A percentile compares a stretch with the other conserved stretches of the same genome.
These are phyloP conservation scores for Scaptomyza montana DNA, from an alignment of 1,140 invertebrate genomes.

Conservation along the genomic window DNA sequence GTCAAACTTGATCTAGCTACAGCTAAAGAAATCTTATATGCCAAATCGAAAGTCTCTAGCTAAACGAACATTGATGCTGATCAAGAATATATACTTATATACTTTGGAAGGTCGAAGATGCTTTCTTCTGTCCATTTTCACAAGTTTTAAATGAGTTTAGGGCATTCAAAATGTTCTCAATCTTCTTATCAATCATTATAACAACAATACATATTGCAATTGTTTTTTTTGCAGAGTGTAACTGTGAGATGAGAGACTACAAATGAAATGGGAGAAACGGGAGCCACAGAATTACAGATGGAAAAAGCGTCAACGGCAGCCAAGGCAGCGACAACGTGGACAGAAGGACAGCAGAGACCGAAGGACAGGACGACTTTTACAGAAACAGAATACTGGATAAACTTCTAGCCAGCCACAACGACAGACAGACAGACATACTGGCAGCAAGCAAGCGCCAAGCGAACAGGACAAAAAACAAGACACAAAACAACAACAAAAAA, in stretches of 20 bases:
- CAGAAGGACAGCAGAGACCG: background rate
- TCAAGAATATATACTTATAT: no score
- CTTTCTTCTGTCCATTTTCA: background rate
- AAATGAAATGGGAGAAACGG: conserved; percentile 6
- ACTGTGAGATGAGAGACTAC: no score
- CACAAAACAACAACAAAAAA: conserved; percentile 13
- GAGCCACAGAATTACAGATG: conserved; percentile 12
- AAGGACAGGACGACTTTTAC: conserved; percentile 61
- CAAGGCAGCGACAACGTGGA: conserved; percentile 26
- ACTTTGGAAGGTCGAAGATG: no score
- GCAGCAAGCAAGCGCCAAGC: no score
- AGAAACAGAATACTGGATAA: conserved; percentile 62
- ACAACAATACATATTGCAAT: background rate
- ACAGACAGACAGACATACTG: conserved; percentile 10
- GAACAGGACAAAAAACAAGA: conserved; percentile 27
- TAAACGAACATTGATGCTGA: no score
- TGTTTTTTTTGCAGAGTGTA: background rate
- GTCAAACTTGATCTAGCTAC: no score
- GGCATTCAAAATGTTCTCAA: no score
- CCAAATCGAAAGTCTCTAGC: no score
- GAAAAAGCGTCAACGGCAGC: conserved; percentile 61
- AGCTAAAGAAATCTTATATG: no score
- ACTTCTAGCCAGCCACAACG: conserved; percentile 62
- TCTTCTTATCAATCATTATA: background rate
- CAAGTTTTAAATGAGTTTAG: no score